Evolutionary conservation across 2,888 invertebrate genomes (phyloP), one percentile per base, ranked within the genome.

Genomic region (Eilema depressum): DNA sequence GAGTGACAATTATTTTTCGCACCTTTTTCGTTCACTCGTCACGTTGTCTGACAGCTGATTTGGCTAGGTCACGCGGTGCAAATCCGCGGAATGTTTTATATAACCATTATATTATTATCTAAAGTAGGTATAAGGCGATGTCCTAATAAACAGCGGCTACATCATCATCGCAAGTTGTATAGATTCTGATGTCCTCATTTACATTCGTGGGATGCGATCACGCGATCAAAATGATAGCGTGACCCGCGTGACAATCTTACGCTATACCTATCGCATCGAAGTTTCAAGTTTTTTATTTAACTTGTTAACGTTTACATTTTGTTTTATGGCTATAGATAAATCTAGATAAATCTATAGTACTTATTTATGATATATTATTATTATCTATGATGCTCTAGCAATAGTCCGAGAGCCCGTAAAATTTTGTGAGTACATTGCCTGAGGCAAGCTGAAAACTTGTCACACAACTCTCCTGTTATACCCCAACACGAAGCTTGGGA

Each of bases 61-160:
- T 26, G 63, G 41, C 47, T 25, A 63, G 37, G 63, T 63, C 63
- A 37, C 23, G 63, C 47, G 30, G 30, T 47, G 56, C n/a, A 66
- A 28, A 30, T 28, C 53, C 53, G 53, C 53, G 53, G 53, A 53
- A 53, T n/a, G 53, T 53, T 53, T 53, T n/a, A n/a, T n/a, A 53
- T 53, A 53, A 53, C 53, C n/a, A 53, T 53, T 53, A 53, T n/a
- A 53, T 53, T 53, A n/a, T 47, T 47, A 47, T 47, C 53, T 53
- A 10, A n/a, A 53, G 53, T n/a, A n/a, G n/a, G n/a, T 53, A 53
- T 53, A 53, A 53, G 53, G n/a, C 53, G 53, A n/a, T 53, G 53
- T 53, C 53, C 53, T 53, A 53, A 20, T 53, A 53, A n/a, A 53
- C 10, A n/a, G 53, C 53, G 20, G 20, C 20, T 47, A 20, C 47